Base-by-base conservation (phyloP, 2,888 invertebrate genomes). In the Scaptomyza polygonia region DNA sequence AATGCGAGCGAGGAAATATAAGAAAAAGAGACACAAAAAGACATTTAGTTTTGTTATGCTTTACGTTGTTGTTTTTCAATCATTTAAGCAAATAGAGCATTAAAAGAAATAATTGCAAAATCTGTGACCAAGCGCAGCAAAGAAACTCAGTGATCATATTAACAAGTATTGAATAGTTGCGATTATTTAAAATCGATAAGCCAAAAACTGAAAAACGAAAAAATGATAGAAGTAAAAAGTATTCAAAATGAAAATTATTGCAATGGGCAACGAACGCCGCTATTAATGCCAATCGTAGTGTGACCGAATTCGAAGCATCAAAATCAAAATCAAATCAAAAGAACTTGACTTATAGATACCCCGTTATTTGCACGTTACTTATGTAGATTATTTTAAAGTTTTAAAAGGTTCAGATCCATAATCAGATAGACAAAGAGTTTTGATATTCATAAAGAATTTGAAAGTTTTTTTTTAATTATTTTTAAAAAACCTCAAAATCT, bases 81-180 rank as follows among this genome's bases (percentile, higher is more conserved):
- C 21, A 55, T 43, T 39, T 64, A 61, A 68, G 42, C 59, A 44
- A 43, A 40, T 58, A 67, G 36, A 65, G 52, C 8, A 36, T 21
- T 54, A 21, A 36, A 57, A 52, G 48, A 49, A 49, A 49, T 67
- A 52, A 58, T 77, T 73, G 81, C 73, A 79, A 67, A 77, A 56
- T 54, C 54, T 61, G 64, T 72, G 72, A 58, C 63, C 73, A 83
- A 84, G 79, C 73, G 80, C 70, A 69, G 79, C 67, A 63, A 63
- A 59, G 21, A 42, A 86, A 76, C 57, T 63, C 62, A 52, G 80
- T 83, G 77, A 62, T 59, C 44, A 42, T 45, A 59, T 40, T 32
- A 53, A 44, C 36, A 51, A 56, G 18, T 32, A 44, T 32, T 30
- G 21, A 42, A 42, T 47, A 42, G 14, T 53, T 45, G 45, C 43